Base-by-base conservation (phyloP, 2,113 vertebrate species). In the Puntigrus tetrazona region DNA sequence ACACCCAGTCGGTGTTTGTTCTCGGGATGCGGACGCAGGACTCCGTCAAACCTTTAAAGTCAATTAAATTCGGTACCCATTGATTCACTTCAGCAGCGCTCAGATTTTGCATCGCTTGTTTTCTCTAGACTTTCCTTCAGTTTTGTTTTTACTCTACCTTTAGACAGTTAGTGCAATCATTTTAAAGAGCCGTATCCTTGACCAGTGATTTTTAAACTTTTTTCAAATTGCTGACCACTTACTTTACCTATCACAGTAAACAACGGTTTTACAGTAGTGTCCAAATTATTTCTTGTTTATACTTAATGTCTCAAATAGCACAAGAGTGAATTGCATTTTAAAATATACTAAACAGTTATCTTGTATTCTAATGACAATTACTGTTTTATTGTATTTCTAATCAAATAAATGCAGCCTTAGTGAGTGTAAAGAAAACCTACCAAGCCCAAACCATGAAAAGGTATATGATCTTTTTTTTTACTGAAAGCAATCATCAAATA, bases 1-100 rank as follows among this genome's bases (percentile, higher is more conserved):
- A 78, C 34, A 59, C 76, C 52, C n/a, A 78, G 36, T 59, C 59
- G 34, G 34, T 27, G 34, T 25, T 78, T 78, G 76, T 38, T 78
- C 5, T 25, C 34, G 43, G 36, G 34, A 59, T 59, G 41, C 27
- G 50, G 50, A 7, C 10, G 6, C 5, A 36, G 31, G 22, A 25
- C 6, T 59, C 69, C 6, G 11, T 73, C 70, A 73, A 25, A 25
- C 22, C 14, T 67, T 67, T 73, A 43, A 45, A 36, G 31, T 78
- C 75, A 78, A 27, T 61, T 43, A 25, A 43, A 43, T 11, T 73
- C 11, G 8, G 3, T 2, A 41, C 6, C n/a, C 31, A 78, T 59
- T 0, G 20, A 57, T 78, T 70, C 36, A 38, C 20, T 78, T 43
- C 36, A 61, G 16, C 4, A 2, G 20, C 16, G 2, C 31, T 78